Base-by-base conservation (phyloP, 2,888 invertebrate species). In the Orthonychiurus folsomi region DNA sequence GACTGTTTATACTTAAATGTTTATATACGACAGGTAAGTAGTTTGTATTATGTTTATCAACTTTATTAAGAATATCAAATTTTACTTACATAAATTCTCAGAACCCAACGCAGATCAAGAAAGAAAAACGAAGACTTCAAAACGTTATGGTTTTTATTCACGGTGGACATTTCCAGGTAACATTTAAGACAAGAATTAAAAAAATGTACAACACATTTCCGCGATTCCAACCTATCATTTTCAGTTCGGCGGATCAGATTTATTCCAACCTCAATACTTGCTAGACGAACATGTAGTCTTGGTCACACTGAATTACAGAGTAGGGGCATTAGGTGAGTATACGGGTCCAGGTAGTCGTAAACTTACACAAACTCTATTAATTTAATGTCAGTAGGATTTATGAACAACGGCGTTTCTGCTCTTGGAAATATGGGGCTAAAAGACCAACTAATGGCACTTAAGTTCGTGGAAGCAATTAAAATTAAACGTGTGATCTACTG, bases 341-440 rank as follows among this genome's bases (percentile, higher is more conserved):
- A 52, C 5, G 12, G n/a, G n/a, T n/a, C n/a, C n/a, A n/a, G n/a
- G n/a, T n/a, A n/a, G n/a, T n/a, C n/a, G n/a, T n/a, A n/a, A n/a
- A n/a, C n/a, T n/a, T n/a, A n/a, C n/a, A n/a, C n/a, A n/a, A n/a
- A n/a, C n/a, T n/a, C n/a, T n/a, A n/a, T n/a, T n/a, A n/a, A n/a
- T n/a, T n/a, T n/a, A n/a, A n/a, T n/a, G n/a, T n/a, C n/a, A n/a
- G n/a, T n/a, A 37, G 37, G 37, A 15, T 37, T 37, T 15, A 9
- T 37, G 15, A 52, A 20, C 20, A 5, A 3, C 12, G 52, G 24
- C n/a, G 52, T 12, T 5, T 9, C 5, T 52, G 52, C 24, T 5
- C 20, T 9, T 23, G 52, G 52, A 20, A 52, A 52, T 23, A 52
- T 52, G 52, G 52, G 52, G 20, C n/a, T 52, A 9, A 52, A 52